phyloP scores from a whole-genome alignment of 2,113 vertebrate genomes.

The Enhydra lutris region DNA sequence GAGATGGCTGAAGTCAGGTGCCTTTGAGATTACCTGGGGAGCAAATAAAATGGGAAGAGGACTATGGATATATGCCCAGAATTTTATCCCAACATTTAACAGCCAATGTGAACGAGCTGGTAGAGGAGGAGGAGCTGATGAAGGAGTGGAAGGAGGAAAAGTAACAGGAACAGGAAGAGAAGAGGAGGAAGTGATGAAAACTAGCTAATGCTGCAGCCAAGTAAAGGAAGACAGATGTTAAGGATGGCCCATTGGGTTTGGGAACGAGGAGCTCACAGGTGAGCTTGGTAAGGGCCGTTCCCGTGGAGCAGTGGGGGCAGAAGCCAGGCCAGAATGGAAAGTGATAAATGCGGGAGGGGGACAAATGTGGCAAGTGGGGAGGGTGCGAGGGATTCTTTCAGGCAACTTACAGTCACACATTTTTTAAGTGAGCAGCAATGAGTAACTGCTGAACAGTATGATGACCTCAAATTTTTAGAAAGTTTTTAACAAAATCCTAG shows the following conservation, averaged over 20 bases:
- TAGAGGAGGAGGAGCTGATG: background rate
- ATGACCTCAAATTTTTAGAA: background rate
- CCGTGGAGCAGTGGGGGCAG: background rate
- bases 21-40: background rate
- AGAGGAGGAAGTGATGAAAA: conserved; percentile 26
- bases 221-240: background rate
- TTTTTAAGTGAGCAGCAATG: background rate
- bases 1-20: background rate
- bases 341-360: background rate
- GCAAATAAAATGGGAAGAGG: conserved; percentile 13
- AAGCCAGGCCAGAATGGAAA: background rate
- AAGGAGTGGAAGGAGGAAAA: conserved; percentile 8
- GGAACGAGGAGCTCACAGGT: background rate
- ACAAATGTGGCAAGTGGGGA: background rate
- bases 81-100: background rate
- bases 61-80: background rate
- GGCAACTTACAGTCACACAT: background rate
- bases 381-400: background rate
- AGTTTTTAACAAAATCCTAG: background rate
- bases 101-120: background rate
- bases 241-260: background rate
- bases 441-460: background rate
- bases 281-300: background rate
- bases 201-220: background rate
- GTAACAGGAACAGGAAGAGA: background rate